phyloP scores from a whole-genome alignment of 2,888 invertebrate species.

The Papilio protenor region DNA sequence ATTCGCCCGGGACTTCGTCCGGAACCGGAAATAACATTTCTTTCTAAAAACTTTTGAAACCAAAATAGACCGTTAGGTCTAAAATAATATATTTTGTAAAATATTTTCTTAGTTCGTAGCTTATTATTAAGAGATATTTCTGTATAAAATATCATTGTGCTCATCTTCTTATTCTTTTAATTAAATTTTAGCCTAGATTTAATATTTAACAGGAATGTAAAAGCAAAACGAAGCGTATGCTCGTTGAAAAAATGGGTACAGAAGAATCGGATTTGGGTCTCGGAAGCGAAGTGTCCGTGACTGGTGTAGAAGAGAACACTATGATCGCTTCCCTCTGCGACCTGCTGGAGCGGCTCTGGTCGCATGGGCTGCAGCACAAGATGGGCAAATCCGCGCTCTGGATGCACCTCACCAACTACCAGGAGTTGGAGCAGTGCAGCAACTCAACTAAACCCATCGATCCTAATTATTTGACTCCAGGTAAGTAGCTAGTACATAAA shows the following conservation, averaged over 20 bases:
- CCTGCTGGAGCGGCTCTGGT: conserved; percentile 98
- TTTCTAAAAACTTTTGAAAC: background rate
- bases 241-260: conserved; percentile 99
- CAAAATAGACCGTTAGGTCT: background rate
- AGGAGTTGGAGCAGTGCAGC: conserved; percentile 90
- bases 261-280: conserved; percentile 98
- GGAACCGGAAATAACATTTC: conserved; percentile 1
- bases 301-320: conserved; percentile 97
- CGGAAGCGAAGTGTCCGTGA: conserved; percentile 88
- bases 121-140: too few species aligned
- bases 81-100: too few species aligned
- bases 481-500: conserved; percentile 57
- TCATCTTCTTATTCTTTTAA: too few species aligned
- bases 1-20: background rate
- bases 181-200: too few species aligned
- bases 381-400: conserved; percentile 99
- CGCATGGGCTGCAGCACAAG: conserved; percentile 97
- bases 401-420: conserved; percentile 96
- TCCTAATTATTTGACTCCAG: conserved; percentile 82
- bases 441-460: conserved; percentile 81
- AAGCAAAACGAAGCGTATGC: conserved; percentile 98
- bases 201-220: conserved; percentile 89
- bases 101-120: too few species aligned
- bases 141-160: too few species aligned
- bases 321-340: conserved; percentile 99